Percentiles rank a stretch among this genome's conserved stretches.
Evolutionary conservation across 2,888 invertebrate species (phyloP).

Genomic region (Ophioninae sp.): DNA sequence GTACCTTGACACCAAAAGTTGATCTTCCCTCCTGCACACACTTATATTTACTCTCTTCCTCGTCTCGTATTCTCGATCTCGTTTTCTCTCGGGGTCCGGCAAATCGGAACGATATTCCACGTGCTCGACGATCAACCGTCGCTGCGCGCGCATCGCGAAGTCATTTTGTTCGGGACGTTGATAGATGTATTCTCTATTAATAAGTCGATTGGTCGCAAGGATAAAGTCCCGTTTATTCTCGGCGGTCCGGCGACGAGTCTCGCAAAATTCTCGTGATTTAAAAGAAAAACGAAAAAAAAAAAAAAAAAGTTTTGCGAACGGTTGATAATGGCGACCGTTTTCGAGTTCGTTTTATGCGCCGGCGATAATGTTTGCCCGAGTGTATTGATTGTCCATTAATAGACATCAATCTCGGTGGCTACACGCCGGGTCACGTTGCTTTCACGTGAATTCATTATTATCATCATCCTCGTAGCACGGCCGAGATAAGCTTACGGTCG

Average conservation of each 20-base stretch:
- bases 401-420: neutral
- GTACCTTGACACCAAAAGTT: slow-evolving; percentile 56
- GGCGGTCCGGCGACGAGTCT: neutral
- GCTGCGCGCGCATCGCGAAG: slow-evolving; percentile 32
- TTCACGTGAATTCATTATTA: slow-evolving; percentile 38
- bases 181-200: slow-evolving; percentile 39
- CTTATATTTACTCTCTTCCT: slow-evolving; percentile 17
- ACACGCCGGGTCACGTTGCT: slow-evolving; percentile 3
- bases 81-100: slow-evolving; percentile 1
- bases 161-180: slow-evolving; percentile 8
- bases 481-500: slow-evolving; percentile 23
- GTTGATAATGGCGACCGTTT: neutral
- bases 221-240: neutral
- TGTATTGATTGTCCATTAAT: slow-evolving; percentile 14
- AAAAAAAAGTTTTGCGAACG: neutral
- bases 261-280: neutral
- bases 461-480: slow-evolving; percentile 13
- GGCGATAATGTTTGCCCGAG: neutral
- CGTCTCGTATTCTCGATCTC: neutral
- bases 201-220: neutral
- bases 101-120: slow-evolving; percentile 31
- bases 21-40: slow-evolving; percentile 6
- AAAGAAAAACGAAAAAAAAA: neutral
- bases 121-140: slow-evolving; percentile 41
- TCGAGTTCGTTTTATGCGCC: neutral